phyloP scores from a whole-genome alignment of 1,140 invertebrate genomes.

The Orius insidiosus region DNA sequence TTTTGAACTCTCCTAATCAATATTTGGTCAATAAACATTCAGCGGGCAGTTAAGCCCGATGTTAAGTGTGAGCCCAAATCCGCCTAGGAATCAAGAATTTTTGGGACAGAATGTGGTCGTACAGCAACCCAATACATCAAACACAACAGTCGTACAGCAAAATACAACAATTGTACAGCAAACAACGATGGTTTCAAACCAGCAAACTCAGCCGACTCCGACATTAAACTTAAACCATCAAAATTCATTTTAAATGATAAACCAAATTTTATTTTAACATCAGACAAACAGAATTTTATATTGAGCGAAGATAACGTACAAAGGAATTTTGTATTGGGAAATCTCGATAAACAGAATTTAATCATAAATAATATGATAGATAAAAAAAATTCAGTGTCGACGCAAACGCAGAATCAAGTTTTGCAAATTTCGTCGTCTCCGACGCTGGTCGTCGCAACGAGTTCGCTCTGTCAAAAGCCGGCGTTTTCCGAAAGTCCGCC shows the following conservation, averaged over 20 bases:
- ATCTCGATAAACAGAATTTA: constrained; percentile 12
- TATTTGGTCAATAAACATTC: constrained; percentile 55
- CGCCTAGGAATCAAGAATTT: constrained; percentile 11
- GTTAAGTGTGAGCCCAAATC: constrained; percentile 49
- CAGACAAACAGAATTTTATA: constrained; percentile 22
- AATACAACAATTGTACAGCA: constrained; percentile 51
- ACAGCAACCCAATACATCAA: constrained; percentile 24
- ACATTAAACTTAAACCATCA: constrained; percentile 17
- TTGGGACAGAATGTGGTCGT: constrained; percentile 11
- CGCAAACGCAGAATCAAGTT: constrained; percentile 43
- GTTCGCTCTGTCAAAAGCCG: constrained; percentile 34
- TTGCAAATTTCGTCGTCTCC: constrained; percentile 19
- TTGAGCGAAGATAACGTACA: constrained; percentile 21
- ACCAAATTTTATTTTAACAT: constrained; percentile 22
- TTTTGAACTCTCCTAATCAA: constrained; percentile 43
- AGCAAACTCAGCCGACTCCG: constrained; percentile 27
- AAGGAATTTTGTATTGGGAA: constrained; percentile 10
- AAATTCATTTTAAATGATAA: constrained; percentile 21
- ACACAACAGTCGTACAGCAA: constrained; percentile 31
- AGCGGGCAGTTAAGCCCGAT: constrained; percentile 60
- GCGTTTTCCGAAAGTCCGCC: constrained; percentile 39
- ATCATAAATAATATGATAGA: constrained; percentile 8
- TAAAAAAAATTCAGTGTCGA: constrained; percentile 42
- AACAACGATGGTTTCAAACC: constrained; percentile 52
- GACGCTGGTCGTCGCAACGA: constrained; percentile 31